Percentiles rank a stretch among this genome's conserved stretches.
Evolutionary conservation across 2,797 vertebrate genomes (phyloP).

Genomic region (Crax fasciolata): DNA sequence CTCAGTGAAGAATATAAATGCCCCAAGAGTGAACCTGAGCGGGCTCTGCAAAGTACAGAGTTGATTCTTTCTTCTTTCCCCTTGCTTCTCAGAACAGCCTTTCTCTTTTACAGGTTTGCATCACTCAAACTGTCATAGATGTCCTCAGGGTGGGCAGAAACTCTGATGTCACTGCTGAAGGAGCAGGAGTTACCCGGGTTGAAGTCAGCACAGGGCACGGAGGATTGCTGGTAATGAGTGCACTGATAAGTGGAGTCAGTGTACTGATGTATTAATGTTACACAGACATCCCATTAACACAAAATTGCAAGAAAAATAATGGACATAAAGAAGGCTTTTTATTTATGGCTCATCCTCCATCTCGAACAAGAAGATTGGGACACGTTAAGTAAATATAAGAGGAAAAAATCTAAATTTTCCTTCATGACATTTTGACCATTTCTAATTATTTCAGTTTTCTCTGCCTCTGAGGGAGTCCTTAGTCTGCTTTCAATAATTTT

Average conservation of each 20-base stretch:
- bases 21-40: neutral
- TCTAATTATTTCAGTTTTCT: neutral
- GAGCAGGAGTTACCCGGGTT: fast-evolving
- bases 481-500: neutral
- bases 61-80: neutral
- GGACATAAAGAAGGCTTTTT: neutral
- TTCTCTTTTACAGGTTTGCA: neutral
- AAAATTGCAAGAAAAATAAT: neutral
- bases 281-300: neutral
- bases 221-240: no score
- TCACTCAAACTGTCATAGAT: neutral
- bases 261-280: fast-evolving
- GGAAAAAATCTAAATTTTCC: neutral
- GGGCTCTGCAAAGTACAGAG: neutral
- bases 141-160: neutral
- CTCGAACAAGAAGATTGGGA: neutral
- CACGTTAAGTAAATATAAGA: fast-evolving
- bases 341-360: neutral
- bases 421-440: neutral
- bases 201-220: neutral
- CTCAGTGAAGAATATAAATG: neutral
- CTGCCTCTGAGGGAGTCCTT: neutral
- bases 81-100: neutral
- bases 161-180: neutral
- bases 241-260: fast-evolving